Evolutionary conservation across 1,140 invertebrate species (phyloP).

Genomic region (Maconellicoccus hirsutus): DNA sequence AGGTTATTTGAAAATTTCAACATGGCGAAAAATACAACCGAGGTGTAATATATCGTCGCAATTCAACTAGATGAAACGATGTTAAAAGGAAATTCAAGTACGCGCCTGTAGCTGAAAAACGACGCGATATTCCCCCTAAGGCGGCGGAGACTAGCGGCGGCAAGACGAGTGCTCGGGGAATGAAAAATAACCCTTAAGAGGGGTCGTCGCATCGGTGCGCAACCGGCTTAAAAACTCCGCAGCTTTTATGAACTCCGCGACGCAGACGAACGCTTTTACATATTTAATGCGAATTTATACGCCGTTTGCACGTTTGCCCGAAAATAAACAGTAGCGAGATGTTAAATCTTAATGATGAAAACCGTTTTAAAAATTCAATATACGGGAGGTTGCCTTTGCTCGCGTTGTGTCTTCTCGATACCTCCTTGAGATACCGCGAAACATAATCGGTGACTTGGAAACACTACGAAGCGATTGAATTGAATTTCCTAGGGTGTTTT

Average conservation of each 20-base stretch:
- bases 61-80: not conserved
- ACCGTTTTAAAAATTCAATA: not conserved
- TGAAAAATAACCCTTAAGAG: not conserved
- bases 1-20: constrained; percentile 10
- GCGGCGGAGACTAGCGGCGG: not conserved
- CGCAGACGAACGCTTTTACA: constrained; percentile 2
- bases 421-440: too few relatives aligned
- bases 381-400: too few relatives aligned
- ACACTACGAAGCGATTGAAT: too few relatives aligned
- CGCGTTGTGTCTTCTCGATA: too few relatives aligned
- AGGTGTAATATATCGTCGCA: constrained; percentile 7
- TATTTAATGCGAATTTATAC: not conserved
- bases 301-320: not conserved
- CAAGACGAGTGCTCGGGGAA: not conserved
- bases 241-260: not conserved
- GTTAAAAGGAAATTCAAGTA: constrained; percentile 4
- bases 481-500: too few relatives aligned
- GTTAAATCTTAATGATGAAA: constrained; percentile 8
- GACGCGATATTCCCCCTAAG: too few relatives aligned
- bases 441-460: too few relatives aligned
- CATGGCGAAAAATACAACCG: not conserved
- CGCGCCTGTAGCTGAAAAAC: not conserved
- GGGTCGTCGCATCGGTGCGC: not conserved
- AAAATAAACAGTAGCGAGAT: not conserved
- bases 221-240: not conserved